Conservation (phyloP, 2,113 vertebrate genomes). For the Cynocephalus volans region DNA sequence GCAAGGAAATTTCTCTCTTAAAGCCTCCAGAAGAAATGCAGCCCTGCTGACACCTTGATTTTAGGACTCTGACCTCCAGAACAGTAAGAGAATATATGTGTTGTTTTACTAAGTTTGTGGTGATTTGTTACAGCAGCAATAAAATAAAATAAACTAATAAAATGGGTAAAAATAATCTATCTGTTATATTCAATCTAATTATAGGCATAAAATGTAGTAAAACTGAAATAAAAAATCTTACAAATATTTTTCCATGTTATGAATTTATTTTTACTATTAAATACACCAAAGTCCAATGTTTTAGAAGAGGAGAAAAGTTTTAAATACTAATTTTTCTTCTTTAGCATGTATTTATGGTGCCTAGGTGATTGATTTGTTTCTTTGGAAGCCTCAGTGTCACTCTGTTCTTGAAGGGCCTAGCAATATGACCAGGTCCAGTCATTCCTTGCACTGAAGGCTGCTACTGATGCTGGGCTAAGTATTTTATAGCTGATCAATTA, state of each 20-base stretch:
- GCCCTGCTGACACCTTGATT: neutral
- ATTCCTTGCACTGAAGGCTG: neutral
- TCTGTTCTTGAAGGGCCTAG: neutral
- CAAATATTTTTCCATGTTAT: neutral
- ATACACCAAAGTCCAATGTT: neutral
- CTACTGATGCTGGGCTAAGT: neutral
- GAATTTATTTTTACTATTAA: constrained; percentile 14
- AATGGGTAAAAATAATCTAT: neutral
- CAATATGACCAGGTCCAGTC: neutral
- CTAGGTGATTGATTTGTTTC: neutral
- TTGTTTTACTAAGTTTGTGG: constrained; percentile 9
- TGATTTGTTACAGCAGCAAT: neutral
- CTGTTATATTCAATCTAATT: neutral
- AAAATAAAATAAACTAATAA: neutral
- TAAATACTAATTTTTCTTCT: neutral
- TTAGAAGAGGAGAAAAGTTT: neutral
- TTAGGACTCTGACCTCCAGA: neutral
- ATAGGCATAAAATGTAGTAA: constrained; percentile 15
- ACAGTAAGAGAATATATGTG: neutral
- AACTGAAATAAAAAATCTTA: neutral
- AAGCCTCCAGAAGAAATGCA: neutral
- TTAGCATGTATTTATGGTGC: neutral
- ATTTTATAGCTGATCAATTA: neutral
- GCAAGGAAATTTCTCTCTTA: neutral
- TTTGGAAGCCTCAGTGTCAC: neutral